Conservation (phyloP, 2,113 vertebrate species). For the Butastur rufipennis region DNA sequence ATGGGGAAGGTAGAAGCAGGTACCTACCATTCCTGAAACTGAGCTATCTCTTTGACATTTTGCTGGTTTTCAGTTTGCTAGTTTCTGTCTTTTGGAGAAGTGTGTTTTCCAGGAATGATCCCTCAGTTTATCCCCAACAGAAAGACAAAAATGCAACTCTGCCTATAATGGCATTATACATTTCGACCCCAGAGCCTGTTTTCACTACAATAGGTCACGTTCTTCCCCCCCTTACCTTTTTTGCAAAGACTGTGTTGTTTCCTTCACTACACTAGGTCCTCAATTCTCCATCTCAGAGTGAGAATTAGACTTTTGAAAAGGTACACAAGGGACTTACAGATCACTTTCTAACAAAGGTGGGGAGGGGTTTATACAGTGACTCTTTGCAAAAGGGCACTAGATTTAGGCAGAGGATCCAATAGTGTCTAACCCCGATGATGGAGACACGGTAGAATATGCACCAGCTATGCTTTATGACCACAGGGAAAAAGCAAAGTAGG, state of each 20-base stretch:
- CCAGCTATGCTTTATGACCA: not conserved
- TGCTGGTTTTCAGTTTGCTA: not conserved
- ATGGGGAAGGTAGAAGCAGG: not conserved
- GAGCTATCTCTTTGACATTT: not conserved
- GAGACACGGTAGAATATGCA: rapidly evolving
- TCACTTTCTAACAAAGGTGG: not conserved
- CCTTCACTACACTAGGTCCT: not conserved
- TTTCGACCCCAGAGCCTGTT: not conserved
- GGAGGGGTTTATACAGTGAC: not conserved
- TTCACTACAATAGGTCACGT: rapidly evolving
- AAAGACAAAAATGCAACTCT: not conserved
- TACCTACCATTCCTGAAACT: not conserved
- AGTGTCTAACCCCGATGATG: rapidly evolving
- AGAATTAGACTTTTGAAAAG: not conserved
- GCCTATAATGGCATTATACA: rapidly evolving
- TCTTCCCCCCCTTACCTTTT: not conserved
- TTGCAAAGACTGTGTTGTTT: not conserved
- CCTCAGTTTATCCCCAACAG: not conserved
- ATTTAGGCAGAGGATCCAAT: not conserved
- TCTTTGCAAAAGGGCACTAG: not conserved
- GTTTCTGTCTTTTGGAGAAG: not conserved
- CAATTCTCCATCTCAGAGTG: not conserved
- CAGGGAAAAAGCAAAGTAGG: not conserved
- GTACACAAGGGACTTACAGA: not conserved
- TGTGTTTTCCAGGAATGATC: not conserved